phyloP scores from a whole-genome alignment of 2,888 invertebrate genomes.

The Protodeltote pygarga region DNA sequence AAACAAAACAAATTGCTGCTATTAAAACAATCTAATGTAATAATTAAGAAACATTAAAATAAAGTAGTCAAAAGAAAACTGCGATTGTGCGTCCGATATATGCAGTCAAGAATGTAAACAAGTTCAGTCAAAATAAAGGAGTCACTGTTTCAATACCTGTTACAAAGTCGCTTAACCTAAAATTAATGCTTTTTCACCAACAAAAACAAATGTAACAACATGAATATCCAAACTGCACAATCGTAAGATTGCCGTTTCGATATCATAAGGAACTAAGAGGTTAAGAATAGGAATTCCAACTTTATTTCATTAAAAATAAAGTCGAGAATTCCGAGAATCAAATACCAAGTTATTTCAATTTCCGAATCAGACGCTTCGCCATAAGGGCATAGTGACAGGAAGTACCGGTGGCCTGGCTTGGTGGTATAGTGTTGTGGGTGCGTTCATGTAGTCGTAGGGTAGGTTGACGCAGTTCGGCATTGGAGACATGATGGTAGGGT shows the following conservation, averaged over 20 bases:
- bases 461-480: constrained; percentile 58
- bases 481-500: constrained; percentile 55
- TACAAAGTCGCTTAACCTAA: constrained; percentile 35
- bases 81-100: constrained; percentile 42
- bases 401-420: constrained; percentile 52
- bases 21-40: background rate
- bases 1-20: background rate
- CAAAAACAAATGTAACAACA: constrained; percentile 11
- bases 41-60: constrained; percentile 5
- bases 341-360: constrained; percentile 11
- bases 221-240: constrained; percentile 15
- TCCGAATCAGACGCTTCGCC: constrained; percentile 60
- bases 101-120: constrained; percentile 39
- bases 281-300: constrained; percentile 31
- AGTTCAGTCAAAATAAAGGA: constrained; percentile 33
- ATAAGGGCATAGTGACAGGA: constrained; percentile 60
- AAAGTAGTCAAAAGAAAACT: constrained; percentile 26
- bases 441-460: constrained; percentile 63
- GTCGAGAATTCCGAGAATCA: constrained; percentile 36
- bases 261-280: constrained; percentile 7
- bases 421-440: constrained; percentile 51
- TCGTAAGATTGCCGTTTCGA: constrained; percentile 19
- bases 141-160: background rate
- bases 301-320: constrained; percentile 42
- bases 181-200: constrained; percentile 25